Conservation (phyloP, 2,888 invertebrate genomes). For the Patella caerulea region DNA sequence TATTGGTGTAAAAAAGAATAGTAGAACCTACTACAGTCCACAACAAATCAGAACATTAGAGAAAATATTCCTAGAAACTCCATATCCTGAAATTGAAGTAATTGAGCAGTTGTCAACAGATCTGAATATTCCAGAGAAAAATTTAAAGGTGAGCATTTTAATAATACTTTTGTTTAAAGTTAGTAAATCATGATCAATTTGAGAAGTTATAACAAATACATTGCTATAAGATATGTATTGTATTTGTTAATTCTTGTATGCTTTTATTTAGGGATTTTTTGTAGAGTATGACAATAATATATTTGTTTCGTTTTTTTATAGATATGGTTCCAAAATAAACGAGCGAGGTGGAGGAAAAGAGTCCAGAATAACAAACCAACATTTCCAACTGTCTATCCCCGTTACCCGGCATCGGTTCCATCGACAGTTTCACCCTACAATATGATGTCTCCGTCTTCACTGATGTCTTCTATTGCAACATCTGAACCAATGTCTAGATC, state of each 20-base stretch:
- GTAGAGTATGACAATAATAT: too few species aligned
- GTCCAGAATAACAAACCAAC: conserved; percentile 39
- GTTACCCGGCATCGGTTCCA: conserved; percentile 35
- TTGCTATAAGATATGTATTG: conserved; percentile 31
- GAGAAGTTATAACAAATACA: conserved; percentile 16
- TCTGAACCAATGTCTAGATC: too few species aligned
- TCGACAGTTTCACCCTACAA: conserved; percentile 44
- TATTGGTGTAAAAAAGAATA: too few species aligned
- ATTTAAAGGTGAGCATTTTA: conserved; percentile 36
- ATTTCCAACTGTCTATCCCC: conserved; percentile 20
- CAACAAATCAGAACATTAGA: conserved; percentile 47
- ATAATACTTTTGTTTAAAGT: too few species aligned
- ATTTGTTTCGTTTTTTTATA: conserved; percentile 24
- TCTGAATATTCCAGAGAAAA: conserved; percentile 47
- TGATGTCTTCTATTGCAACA: too few species aligned
- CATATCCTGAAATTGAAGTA: conserved; percentile 48
- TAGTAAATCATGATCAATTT: conserved; percentile 1
- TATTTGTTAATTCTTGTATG: conserved; percentile 36
- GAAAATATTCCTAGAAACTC: conserved; percentile 53
- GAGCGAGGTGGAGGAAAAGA: conserved; percentile 54
- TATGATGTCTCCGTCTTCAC: too few species aligned
- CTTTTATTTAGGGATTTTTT: too few species aligned
- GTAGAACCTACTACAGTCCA: conserved; percentile 26
- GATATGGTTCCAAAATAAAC: conserved; percentile 59
- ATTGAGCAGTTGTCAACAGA: conserved; percentile 49